A percentile compares a stretch with the other conserved stretches of the same genome.
Conservation (phyloP, 2,888 invertebrate genomes). For the Dorcus parallelipipedus region DNA sequence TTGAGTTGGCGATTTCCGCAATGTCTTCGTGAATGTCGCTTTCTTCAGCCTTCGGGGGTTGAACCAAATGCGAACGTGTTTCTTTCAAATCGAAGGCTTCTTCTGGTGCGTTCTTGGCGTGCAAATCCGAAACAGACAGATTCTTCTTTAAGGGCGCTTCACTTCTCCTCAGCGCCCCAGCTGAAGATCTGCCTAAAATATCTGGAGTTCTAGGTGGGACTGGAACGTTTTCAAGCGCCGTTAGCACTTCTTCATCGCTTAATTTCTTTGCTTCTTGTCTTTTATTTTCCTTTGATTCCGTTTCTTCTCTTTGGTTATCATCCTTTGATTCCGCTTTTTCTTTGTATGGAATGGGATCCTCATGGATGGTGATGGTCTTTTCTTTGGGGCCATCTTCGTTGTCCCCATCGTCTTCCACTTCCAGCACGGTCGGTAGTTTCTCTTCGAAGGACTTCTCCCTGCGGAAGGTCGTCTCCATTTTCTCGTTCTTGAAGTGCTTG, state of each 20-base stretch:
- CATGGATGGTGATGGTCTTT: background rate
- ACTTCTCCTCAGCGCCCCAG: no score
- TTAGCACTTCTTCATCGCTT: background rate
- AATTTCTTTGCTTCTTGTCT: background rate
- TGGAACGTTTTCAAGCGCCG: no score
- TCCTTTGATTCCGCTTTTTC: background rate
- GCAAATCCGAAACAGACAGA: no score
- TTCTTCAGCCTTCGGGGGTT: background rate
- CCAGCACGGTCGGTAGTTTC: slow-evolving; percentile 10
- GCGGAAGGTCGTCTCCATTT: background rate
- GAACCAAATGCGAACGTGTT: background rate
- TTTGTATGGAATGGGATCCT: no score
- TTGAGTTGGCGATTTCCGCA: slow-evolving; percentile 4
- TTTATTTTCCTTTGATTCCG: background rate
- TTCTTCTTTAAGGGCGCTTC: no score
- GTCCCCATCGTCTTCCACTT: slow-evolving; percentile 9
- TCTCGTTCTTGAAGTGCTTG: slow-evolving; percentile 15
- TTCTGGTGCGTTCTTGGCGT: background rate
- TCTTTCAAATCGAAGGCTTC: background rate
- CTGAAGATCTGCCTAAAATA: no score
- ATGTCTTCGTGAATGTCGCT: background rate
- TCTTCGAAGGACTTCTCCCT: slow-evolving; percentile 11
- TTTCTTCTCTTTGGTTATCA: background rate
- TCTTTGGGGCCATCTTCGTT: no score
- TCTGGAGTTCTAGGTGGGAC: no score